Evolutionary conservation across 2,797 vertebrate species (phyloP).

Genomic region (Thalassophryne amazonica): DNA sequence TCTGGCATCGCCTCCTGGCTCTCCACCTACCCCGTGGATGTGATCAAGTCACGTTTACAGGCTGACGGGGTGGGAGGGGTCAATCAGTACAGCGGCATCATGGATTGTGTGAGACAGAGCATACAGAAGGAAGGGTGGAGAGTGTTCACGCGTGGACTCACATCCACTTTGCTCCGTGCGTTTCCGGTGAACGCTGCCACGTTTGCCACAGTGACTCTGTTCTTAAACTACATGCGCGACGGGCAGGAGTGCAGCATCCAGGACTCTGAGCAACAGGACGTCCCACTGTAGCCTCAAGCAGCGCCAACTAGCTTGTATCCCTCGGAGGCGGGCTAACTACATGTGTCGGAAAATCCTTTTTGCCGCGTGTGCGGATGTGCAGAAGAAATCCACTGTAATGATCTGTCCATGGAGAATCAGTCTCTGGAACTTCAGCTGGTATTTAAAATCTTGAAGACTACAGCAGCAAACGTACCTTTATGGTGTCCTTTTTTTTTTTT

Average conservation of each 20-base stretch:
- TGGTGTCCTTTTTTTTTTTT: conserved; percentile 24
- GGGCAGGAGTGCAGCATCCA: conserved; percentile 69
- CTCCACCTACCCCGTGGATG: conserved; percentile 95
- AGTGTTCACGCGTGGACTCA: conserved; percentile 91
- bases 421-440: conserved; percentile 28
- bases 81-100: conserved; percentile 84
- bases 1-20: conserved; percentile 94
- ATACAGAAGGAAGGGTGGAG: conserved; percentile 87
- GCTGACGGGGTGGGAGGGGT: conserved; percentile 88
- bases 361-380: no score
- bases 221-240: conserved; percentile 87
- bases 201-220: conserved; percentile 93
- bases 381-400: conserved; percentile 15
- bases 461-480: conserved; percentile 65
- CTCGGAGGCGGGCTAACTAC: background rate
- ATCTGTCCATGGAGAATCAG: conserved; percentile 13
- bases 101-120: conserved; percentile 90
- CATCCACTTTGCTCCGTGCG: conserved; percentile 92
- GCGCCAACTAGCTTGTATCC: conserved; percentile 62
- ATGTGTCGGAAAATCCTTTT: background rate
- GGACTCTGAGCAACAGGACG: conserved; percentile 79
- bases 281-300: conserved; percentile 76
- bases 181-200: conserved; percentile 97
- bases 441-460: conserved; percentile 62
- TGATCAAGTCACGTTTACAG: conserved; percentile 96